These are phyloP conservation scores for Thelaira solivaga DNA, from an alignment of 2,888 invertebrate species.

Conservation along the genomic window DNA sequence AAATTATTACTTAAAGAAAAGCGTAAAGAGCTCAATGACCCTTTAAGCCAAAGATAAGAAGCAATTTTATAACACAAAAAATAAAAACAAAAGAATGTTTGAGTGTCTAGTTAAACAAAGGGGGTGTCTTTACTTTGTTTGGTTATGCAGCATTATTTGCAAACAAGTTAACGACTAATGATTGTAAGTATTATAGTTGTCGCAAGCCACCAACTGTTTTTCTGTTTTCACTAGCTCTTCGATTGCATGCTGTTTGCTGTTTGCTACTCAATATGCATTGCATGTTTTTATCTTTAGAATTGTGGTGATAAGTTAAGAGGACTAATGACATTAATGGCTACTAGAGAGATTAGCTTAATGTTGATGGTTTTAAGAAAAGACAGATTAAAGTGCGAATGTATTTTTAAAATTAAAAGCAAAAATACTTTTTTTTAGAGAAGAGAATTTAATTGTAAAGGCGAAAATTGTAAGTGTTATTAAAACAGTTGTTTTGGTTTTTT, in stretches of 20 bases:
- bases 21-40: constrained; percentile 17
- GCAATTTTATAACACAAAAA: not conserved
- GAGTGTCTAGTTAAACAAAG: constrained; percentile 22
- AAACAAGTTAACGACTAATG: not conserved
- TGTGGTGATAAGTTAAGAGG: constrained; percentile 51
- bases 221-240: too few relatives aligned
- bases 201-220: not conserved
- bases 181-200: not conserved
- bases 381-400: constrained; percentile 39
- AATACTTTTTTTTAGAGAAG: too few relatives aligned
- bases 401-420: too few relatives aligned
- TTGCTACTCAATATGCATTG: constrained; percentile 3
- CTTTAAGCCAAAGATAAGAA: constrained; percentile 35
- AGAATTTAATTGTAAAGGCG: too few relatives aligned
- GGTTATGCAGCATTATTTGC: not conserved
- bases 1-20: not conserved
- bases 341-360: constrained; percentile 54
- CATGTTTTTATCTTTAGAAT: constrained; percentile 36
- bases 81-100: not conserved
- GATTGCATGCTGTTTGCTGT: not conserved
- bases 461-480: too few relatives aligned
- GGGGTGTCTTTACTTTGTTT: too few relatives aligned
- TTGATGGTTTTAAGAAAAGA: constrained; percentile 30
- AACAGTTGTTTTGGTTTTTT: too few relatives aligned
- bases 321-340: constrained; percentile 57